Base-by-base conservation (phyloP, 2,113 vertebrate genomes). In the Apteryx owenii region DNA sequence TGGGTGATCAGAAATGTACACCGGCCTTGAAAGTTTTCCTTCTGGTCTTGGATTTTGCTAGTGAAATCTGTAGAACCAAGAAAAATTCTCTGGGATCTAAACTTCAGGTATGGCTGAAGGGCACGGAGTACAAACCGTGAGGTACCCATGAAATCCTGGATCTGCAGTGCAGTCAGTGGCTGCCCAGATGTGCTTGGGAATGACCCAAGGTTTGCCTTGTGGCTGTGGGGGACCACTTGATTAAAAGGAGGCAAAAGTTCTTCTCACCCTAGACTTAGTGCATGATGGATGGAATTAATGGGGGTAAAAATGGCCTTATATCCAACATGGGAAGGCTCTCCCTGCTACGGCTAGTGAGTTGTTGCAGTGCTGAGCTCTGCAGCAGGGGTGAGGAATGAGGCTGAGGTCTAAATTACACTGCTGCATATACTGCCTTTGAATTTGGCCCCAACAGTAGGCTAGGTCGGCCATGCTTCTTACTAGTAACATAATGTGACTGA, bases 371-470 rank as follows among this genome's bases (percentile, higher is more conserved):
- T 48, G 53, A 94, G 79, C 58, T 80, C 66, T 91, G 85, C 85
- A 81, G 68, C 50, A 93, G 84, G 89, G 71, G 62, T 79, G 76
- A 95, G 89, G 85, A 93, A 91, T 12, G 75, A 94, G 85, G 87
- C 94, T 79, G 86, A 87, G 38, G 71, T 84, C 90, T 95, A 69
- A 97, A 94, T 81, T 88, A 68, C n/a, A 8, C 65, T 88, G 64
- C 79, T 88, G 21, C 58, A 36, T 25, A 28, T 38, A 3, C 10
- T 64, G 61, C 28, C 72, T 96, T 91, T 71, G 91, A 93, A 64
- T 89, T 51, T 71, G 85, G 50, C 69, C 85, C 93, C 75, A 54
- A 61, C 79, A 54, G 71, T 42, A 88, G 56, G 50, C 42, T 90
- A n/a, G 82, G 71, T n/a, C 1, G 2, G 75, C 54, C 54, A 38